Evolutionary conservation across 1,140 invertebrate genomes (phyloP).

Genomic region (Zaprionus taronus): DNA sequence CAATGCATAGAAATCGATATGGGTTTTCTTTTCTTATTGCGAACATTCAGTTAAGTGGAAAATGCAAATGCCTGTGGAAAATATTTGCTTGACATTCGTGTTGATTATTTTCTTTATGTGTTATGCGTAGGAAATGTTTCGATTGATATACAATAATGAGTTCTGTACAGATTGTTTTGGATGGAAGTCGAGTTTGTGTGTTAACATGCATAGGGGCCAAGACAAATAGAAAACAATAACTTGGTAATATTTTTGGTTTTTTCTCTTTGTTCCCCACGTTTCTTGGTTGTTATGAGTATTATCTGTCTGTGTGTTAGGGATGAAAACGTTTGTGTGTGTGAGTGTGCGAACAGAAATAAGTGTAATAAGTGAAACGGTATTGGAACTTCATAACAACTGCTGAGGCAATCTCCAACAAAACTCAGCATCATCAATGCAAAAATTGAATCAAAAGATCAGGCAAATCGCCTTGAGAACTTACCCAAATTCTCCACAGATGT

Average conservation of each 20-base stretch:
- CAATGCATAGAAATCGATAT: not conserved
- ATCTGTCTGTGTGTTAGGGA: not conserved
- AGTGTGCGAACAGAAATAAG: conserved; percentile 46
- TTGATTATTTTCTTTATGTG: conserved; percentile 21
- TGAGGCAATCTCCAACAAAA: conserved; percentile 57
- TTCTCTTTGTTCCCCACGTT: conserved; percentile 4
- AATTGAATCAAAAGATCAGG: conserved; percentile 35
- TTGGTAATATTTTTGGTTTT: conserved; percentile 29
- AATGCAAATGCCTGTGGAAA: conserved; percentile 14
- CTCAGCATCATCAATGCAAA: conserved; percentile 55
- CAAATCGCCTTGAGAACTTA: conserved; percentile 82
- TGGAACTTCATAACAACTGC: conserved; percentile 42
- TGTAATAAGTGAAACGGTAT: conserved; percentile 42
- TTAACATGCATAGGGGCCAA: conserved; percentile 32
- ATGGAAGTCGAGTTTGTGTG: not conserved
- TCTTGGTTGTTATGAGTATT: conserved; percentile 4
- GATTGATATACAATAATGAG: conserved; percentile 23
- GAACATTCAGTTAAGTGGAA: conserved; percentile 14
- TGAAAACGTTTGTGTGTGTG: not conserved
- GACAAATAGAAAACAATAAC: conserved; percentile 44
- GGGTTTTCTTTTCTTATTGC: not conserved
- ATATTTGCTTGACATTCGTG: conserved; percentile 18
- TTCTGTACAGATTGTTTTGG: conserved; percentile 22
- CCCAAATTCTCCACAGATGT: conserved; percentile 90
- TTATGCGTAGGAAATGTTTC: conserved; percentile 13